These are phyloP conservation scores for Tillus elongatus DNA, from an alignment of 2,888 invertebrate species.

Conservation along the genomic window DNA sequence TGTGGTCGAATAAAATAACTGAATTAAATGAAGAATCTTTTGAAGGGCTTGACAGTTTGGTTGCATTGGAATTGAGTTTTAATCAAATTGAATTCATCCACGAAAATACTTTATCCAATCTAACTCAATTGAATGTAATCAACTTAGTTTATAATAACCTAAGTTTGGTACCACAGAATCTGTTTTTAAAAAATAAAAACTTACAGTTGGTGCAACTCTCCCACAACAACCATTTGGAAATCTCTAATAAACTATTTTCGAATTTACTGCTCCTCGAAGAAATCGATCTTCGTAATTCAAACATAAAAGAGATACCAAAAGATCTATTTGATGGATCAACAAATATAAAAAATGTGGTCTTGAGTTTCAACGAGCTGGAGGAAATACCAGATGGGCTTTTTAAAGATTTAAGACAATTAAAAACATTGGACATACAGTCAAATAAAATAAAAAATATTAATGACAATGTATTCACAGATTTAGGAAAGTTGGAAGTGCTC, in stretches of 20 bases:
- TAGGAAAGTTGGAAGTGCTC: slow-evolving; percentile 52
- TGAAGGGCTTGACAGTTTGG: slow-evolving; percentile 52
- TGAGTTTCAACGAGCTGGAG: slow-evolving; percentile 50
- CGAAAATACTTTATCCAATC: slow-evolving; percentile 47
- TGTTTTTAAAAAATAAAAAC: slow-evolving; percentile 53
- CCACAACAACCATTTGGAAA: slow-evolving; percentile 19
- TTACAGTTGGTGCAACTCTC: slow-evolving; percentile 50
- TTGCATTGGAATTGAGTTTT: slow-evolving; percentile 58
- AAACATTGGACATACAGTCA: slow-evolving; percentile 31
- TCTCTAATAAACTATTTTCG: slow-evolving; percentile 40
- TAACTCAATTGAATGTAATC: slow-evolving; percentile 21
- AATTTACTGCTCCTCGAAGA: slow-evolving; percentile 40
- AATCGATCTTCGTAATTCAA: slow-evolving; percentile 23
- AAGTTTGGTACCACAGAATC: slow-evolving; percentile 47
- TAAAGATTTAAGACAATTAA: slow-evolving; percentile 48
- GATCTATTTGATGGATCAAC: slow-evolving; percentile 54
- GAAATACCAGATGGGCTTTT: slow-evolving; percentile 48
- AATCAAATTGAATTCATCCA: slow-evolving; percentile 57
- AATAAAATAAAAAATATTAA: slow-evolving; percentile 43
- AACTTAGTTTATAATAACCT: slow-evolving; percentile 34
- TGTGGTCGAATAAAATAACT: slow-evolving; percentile 49
- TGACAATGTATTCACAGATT: slow-evolving; percentile 52
- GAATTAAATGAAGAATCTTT: slow-evolving; percentile 49
- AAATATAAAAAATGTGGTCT: slow-evolving; percentile 50
- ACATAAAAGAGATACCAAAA: slow-evolving; percentile 49